These are phyloP conservation scores for Centropus unirufus DNA, from an alignment of 2,113 vertebrate species.

Conservation along the genomic window DNA sequence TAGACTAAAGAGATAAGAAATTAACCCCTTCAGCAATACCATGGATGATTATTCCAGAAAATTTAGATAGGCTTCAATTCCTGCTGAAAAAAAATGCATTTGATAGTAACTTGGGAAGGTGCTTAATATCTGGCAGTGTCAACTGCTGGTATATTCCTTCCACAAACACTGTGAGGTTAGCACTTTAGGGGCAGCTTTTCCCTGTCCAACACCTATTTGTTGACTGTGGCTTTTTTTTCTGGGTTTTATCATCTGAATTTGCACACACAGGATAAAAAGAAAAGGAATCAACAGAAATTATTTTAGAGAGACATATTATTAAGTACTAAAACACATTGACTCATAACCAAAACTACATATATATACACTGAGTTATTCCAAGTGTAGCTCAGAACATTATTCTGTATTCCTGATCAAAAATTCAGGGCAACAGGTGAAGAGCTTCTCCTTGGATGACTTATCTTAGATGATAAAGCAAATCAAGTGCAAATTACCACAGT, in stretches of 20 bases:
- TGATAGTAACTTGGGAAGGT: not conserved
- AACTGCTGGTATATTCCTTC: not conserved
- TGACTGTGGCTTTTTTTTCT: not conserved
- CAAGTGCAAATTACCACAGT: not conserved
- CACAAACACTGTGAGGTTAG: not conserved
- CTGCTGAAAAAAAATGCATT: not conserved
- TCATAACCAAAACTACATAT: not conserved
- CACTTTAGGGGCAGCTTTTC: not conserved
- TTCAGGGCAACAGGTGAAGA: not conserved
- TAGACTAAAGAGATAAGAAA: not conserved
- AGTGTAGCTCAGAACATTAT: not conserved
- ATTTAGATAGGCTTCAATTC: not conserved
- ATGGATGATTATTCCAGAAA: not conserved
- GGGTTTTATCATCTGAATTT: not conserved
- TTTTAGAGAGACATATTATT: not conserved
- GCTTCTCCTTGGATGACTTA: not conserved
- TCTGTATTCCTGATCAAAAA: not conserved
- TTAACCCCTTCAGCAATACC: not conserved
- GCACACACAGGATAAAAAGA: not conserved
- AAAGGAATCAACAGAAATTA: not conserved
- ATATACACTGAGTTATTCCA: not conserved
- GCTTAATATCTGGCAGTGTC: not conserved
- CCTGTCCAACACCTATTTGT: not conserved
- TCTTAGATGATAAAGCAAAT: not conserved
- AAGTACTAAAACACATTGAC: not conserved